Evolutionary conservation across 2,113 vertebrate species (phyloP).

Genomic region (Empidonax alnorum): DNA sequence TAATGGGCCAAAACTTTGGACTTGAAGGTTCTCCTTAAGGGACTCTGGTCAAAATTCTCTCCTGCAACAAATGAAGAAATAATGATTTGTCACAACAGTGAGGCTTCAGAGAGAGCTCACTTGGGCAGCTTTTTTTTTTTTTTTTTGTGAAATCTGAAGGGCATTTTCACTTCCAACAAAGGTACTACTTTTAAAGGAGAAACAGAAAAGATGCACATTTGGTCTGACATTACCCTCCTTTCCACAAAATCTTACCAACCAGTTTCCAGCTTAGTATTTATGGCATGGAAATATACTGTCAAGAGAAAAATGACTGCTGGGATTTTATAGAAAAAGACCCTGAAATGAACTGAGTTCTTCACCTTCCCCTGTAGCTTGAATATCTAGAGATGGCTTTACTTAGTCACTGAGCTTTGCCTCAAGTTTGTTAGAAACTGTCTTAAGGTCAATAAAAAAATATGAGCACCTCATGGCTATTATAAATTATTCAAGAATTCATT

Average conservation of each 20-base stretch:
- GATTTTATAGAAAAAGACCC: not conserved
- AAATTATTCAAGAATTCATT: not conserved
- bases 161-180: not conserved
- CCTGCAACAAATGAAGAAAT: slow-evolving; percentile 76
- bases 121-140: not conserved
- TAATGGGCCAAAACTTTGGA: slow-evolving; percentile 96
- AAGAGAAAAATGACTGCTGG: not conserved
- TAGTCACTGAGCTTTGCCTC: not conserved
- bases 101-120: not conserved
- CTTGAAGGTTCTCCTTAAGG: slow-evolving; percentile 93
- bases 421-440: not conserved
- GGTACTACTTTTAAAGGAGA: not conserved
- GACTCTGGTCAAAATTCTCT: slow-evolving; percentile 96
- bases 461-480: not conserved
- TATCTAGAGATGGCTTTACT: not conserved
- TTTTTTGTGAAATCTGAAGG: not conserved
- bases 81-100: not conserved
- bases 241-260: not conserved
- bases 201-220: not conserved
- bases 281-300: not conserved
- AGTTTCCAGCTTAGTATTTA: not conserved
- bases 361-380: not conserved
- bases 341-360: not conserved
- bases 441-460: not conserved
- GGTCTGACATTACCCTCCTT: not conserved